phyloP scores from a whole-genome alignment of 1,140 invertebrate species.

The Pentalonia nigronervosa region DNA sequence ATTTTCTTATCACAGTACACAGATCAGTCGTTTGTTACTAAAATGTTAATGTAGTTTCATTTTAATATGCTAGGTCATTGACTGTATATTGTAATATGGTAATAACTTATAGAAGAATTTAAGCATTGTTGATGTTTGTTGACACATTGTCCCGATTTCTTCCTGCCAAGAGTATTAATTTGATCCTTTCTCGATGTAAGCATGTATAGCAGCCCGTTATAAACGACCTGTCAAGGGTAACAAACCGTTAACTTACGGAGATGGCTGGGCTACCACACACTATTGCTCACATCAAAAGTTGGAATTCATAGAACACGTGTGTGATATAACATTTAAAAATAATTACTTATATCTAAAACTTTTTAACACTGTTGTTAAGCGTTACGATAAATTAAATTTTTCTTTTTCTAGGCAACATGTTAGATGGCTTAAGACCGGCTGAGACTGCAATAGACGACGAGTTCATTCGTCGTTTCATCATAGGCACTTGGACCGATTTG shows the following conservation, averaged over 20 bases:
- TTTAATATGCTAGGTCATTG: not conserved
- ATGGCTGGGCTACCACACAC: constrained; percentile 85
- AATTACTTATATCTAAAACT: not conserved
- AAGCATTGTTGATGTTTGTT: not conserved
- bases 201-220: constrained; percentile 75
- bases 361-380: not conserved
- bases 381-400: constrained; percentile 39
- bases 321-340: constrained; percentile 63
- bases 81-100: not conserved
- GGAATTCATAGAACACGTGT: constrained; percentile 97
- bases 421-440: constrained; percentile 77
- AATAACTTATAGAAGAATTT: not conserved
- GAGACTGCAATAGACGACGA: constrained; percentile 89
- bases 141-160: not conserved
- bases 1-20: no score
- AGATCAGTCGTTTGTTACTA: no score
- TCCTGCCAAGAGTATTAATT: not conserved
- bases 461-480: constrained; percentile 91
- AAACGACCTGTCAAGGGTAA: constrained; percentile 78
- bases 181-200: constrained; percentile 24
- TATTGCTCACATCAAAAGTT: constrained; percentile 86
- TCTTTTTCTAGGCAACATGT: constrained; percentile 73
- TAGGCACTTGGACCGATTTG: constrained; percentile 87
- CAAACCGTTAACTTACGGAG: constrained; percentile 89
- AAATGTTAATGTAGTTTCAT: no score